phyloP scores from a whole-genome alignment of 2,888 invertebrate species.

The Apocheima hispidaria region DNA sequence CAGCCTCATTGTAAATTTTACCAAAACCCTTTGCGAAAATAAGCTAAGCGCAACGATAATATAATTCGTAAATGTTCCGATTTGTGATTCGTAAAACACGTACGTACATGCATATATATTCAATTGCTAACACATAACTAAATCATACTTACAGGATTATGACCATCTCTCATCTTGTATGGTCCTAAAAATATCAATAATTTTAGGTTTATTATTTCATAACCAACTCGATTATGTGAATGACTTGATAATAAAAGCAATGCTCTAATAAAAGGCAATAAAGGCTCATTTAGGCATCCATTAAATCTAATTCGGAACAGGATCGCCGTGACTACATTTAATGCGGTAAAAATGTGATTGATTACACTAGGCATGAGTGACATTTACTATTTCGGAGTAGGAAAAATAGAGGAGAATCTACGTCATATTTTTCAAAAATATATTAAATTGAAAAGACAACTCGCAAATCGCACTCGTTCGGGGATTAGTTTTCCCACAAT shows the following conservation, averaged over 20 bases:
- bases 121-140: too few species aligned
- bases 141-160: too few species aligned
- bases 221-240: neutral
- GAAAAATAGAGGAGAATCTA: conserved; percentile 5
- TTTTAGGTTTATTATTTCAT: neutral
- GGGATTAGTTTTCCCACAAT: too few species aligned
- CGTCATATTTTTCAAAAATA: too few species aligned
- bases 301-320: conserved; percentile 78
- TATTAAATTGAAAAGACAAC: too few species aligned
- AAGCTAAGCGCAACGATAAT: too few species aligned
- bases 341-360: conserved; percentile 77
- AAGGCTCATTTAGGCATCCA: conserved; percentile 58
- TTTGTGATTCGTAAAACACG: too few species aligned
- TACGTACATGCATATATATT: too few species aligned
- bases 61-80: too few species aligned
- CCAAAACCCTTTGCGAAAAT: too few species aligned
- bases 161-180: neutral
- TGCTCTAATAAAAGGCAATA: conserved; percentile 48
- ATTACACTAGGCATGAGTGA: conserved; percentile 54
- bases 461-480: too few species aligned
- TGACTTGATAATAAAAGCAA: conserved; percentile 9
- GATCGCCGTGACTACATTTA: conserved; percentile 59
- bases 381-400: conserved; percentile 31
- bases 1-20: too few species aligned
- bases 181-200: neutral